These are phyloP conservation scores for Petrocephalus microphthalmus DNA, from an alignment of 2,113 vertebrate species.

Conservation along the genomic window DNA sequence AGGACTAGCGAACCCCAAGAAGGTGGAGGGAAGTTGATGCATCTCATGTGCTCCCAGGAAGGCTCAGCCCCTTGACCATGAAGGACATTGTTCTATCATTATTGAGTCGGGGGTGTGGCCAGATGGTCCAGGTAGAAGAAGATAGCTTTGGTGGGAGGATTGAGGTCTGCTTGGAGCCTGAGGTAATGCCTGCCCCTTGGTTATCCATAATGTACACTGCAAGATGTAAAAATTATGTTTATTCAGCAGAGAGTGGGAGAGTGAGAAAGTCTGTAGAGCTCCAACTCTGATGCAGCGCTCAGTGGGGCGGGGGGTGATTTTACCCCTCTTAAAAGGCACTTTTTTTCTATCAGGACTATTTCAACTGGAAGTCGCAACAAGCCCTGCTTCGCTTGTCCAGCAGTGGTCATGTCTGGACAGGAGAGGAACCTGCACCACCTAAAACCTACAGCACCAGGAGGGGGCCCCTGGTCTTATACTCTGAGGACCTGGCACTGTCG, in stretches of 20 bases:
- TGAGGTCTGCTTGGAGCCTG: constrained; percentile 66
- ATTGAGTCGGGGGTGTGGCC: constrained; percentile 63
- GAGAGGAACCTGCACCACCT: constrained; percentile 49
- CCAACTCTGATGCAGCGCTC: not conserved
- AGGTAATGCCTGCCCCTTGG: constrained; percentile 47
- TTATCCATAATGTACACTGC: not conserved
- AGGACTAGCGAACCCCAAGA: not conserved
- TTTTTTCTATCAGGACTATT: constrained; percentile 61
- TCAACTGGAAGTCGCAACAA: constrained; percentile 65
- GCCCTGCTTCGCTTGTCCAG: constrained; percentile 42
- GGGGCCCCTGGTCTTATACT: constrained; percentile 61
- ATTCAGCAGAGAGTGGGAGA: not conserved
- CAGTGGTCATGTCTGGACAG: constrained; percentile 41
- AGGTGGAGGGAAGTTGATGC: not conserved
- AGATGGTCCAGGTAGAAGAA: constrained; percentile 42
- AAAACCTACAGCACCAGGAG: constrained; percentile 72
- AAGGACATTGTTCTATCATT: constrained; percentile 61
- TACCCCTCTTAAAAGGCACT: not conserved
- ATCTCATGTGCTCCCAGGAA: not conserved
- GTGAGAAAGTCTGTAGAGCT: not conserved
- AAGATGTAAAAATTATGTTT: not conserved
- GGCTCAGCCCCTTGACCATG: constrained; percentile 27
- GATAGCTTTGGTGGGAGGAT: constrained; percentile 54
- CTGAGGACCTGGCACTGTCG: constrained; percentile 60
- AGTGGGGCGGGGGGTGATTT: not conserved